Percentiles rank a stretch among this genome's conserved stretches.
phyloP scores from a whole-genome alignment of 2,888 invertebrate genomes.

The Phengaris arion region DNA sequence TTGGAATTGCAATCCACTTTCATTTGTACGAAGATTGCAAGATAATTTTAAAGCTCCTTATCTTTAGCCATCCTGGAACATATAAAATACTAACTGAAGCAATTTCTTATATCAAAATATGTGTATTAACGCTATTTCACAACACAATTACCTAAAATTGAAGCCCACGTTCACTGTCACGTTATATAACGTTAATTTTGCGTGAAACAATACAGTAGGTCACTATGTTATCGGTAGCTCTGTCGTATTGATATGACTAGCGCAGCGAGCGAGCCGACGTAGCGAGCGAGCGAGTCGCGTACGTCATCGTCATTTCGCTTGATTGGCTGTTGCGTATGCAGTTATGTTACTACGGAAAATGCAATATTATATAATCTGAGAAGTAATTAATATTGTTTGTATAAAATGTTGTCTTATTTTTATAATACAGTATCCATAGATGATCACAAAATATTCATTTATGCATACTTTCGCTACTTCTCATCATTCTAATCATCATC shows the following conservation, averaged over 20 bases:
- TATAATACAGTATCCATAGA: not conserved
- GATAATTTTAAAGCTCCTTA: too few relatives aligned
- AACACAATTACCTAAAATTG: too few relatives aligned
- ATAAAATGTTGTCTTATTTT: not conserved
- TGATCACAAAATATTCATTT: too few relatives aligned
- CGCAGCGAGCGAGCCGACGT: not conserved
- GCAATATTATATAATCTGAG: not conserved
- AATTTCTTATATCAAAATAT: too few relatives aligned
- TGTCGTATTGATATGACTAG: constrained; percentile 2
- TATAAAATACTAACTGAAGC: too few relatives aligned
- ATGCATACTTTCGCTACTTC: too few relatives aligned
- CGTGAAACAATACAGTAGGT: constrained; percentile 4
- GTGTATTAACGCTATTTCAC: too few relatives aligned
- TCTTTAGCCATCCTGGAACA: too few relatives aligned
- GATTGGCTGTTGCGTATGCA: not conserved
- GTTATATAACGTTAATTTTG: not conserved
- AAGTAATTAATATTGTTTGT: not conserved
- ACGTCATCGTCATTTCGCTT: not conserved
- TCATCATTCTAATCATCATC: too few relatives aligned
- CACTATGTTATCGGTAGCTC: not conserved
- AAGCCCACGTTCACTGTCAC: not conserved
- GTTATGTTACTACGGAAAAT: not conserved
- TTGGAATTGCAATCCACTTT: too few relatives aligned
- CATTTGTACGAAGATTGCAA: not conserved
- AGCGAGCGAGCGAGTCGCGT: constrained; percentile 24